phyloP scores from a whole-genome alignment of 2,113 vertebrate species.

The Carassius carassius region DNA sequence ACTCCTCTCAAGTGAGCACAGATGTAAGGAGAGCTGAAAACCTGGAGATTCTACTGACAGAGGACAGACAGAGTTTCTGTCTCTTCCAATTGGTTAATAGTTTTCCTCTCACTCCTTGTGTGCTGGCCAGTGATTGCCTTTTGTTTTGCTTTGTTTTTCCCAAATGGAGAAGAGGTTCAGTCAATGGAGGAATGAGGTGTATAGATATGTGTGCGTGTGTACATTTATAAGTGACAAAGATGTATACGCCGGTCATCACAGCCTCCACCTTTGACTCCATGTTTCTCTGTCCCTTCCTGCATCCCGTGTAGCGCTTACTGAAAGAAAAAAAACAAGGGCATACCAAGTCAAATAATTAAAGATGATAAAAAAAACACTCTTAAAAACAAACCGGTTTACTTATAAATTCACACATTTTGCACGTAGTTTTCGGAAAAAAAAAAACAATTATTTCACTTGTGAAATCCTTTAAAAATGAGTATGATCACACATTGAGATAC shows the following conservation, averaged over 20 bases:
- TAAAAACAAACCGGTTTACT: conserved; percentile 1
- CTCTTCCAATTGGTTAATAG: conserved; percentile 37
- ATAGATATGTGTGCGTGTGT: neutral
- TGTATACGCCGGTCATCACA: conserved; percentile 12
- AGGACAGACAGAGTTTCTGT: conserved; percentile 38
- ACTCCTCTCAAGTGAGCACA: conserved; percentile 43
- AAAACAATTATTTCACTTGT: conserved; percentile 10
- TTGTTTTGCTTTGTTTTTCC: neutral
- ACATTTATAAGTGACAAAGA: neutral
- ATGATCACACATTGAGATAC: conserved; percentile 34
- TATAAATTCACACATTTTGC: conserved; percentile 6
- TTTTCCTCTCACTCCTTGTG: conserved; percentile 33
- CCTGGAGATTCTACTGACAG: conserved; percentile 22
- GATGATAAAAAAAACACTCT: conserved; percentile 15
- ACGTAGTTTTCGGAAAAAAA: neutral
- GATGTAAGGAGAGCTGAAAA: conserved; percentile 33
- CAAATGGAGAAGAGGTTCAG: conserved; percentile 6
- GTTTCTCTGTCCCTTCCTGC: conserved; percentile 10
- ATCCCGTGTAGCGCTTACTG: conserved; percentile 27
- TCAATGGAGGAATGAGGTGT: conserved; percentile 12
- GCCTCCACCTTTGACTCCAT: conserved; percentile 17
- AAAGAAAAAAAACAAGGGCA: neutral
- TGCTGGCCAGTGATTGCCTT: conserved; percentile 50
- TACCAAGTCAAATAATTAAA: neutral
- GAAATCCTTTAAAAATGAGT: conserved; percentile 30